phyloP scores from a whole-genome alignment of 2,113 vertebrate species.

The Archilochus colubris region DNA sequence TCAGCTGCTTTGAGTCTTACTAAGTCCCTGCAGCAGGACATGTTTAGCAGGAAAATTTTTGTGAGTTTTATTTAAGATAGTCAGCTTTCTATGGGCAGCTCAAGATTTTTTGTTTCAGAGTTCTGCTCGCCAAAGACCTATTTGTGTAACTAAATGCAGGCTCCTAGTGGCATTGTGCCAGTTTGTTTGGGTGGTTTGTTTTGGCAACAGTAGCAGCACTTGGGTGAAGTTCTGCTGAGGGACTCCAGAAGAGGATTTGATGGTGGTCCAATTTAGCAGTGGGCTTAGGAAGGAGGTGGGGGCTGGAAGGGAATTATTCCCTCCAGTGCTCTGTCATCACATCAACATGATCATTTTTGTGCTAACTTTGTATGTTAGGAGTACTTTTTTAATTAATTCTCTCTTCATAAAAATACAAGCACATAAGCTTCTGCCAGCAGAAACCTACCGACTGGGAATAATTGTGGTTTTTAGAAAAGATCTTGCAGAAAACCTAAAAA shows the following conservation, averaged over 20 bases:
- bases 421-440: background rate
- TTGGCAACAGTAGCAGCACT: background rate
- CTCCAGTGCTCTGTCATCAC: background rate
- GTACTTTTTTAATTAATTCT: background rate
- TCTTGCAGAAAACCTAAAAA: conserved; percentile 11
- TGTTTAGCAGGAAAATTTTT: background rate
- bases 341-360: background rate
- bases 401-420: background rate
- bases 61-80: background rate
- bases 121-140: background rate
- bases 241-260: background rate
- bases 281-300: background rate
- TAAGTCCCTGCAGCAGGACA: background rate
- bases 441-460: background rate
- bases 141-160: background rate
- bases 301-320: background rate
- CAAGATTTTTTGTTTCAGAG: background rate
- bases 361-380: background rate
- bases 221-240: conserved; percentile 1
- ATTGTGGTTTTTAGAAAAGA: background rate
- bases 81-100: background rate
- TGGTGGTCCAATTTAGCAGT: conserved; percentile 36
- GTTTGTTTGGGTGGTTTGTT: conserved; percentile 42
- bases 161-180: background rate
- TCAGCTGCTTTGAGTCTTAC: background rate